Base-by-base conservation (phyloP, 1,140 invertebrate genomes). In the Condylostylus longicornis region DNA sequence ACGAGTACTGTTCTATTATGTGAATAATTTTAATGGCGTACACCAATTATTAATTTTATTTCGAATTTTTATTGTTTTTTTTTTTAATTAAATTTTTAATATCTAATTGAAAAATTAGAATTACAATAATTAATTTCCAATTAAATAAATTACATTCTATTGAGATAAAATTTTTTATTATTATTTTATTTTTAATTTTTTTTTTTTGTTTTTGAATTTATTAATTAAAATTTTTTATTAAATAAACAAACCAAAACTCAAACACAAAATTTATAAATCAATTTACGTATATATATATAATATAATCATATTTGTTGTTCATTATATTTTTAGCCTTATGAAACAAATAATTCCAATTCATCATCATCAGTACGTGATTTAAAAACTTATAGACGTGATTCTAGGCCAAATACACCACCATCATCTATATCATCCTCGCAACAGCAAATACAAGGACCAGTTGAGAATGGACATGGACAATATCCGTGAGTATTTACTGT, bases 401-500 rank as follows among this genome's bases (percentile, higher is more conserved):
- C 54, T 33, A 46, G 53, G 27, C 51, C 58, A 19, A 59, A 53
- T 37, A 54, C 60, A 18, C 54, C 57, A 19, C 50, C 48, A 31
- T 50, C 49, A 9, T 51, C 38, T 28, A 27, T 35, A 29, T 36
- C 37, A n/a, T 32, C 36, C 25, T 49, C 18, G 5, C 51, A 54
- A 32, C 18, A 33, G n/a, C 31, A 33, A 33, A 5, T 18, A 8
- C 18, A n/a, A 51, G 51, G 40, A 46, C 15, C 5, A 10, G 42
- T 47, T 33, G 58, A 61, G 35, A 61, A 57, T 50, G 58, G 58
- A n/a, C 58, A 58, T 41, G 51, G 52, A 29, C 54, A 56, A 39
- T 61, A 58, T 47, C 50, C 54, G 58, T 60, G 50, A 58, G 47
- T 47, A 38, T n/a, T n/a, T n/a, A n/a, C n/a, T n/a, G n/a, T n/a